Conservation (phyloP, 2,888 invertebrate genomes). For the Sepioteuthis lessoniana region DNA sequence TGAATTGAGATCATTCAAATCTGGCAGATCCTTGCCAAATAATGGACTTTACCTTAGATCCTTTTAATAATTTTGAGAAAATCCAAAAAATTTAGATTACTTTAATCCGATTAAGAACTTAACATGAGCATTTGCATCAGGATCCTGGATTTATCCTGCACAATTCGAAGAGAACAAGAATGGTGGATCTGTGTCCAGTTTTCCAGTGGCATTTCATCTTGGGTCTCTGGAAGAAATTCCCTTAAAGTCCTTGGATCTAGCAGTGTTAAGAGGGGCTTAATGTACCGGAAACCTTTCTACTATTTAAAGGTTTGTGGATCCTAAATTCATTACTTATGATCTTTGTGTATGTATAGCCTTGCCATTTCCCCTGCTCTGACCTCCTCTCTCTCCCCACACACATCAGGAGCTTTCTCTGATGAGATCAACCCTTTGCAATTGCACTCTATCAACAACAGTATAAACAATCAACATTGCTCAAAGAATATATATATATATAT, state of each 20-base stretch:
- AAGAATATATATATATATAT: neutral
- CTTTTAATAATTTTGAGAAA: too few relatives aligned
- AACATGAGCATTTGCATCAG: neutral
- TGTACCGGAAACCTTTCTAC: slow-evolving; percentile 4
- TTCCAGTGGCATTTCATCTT: neutral
- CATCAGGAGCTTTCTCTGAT: neutral
- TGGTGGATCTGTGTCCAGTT: slow-evolving; percentile 8
- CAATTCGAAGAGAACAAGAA: neutral
- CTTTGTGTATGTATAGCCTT: neutral
- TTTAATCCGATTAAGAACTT: too few relatives aligned
- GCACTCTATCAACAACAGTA: neutral
- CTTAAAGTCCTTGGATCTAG: neutral
- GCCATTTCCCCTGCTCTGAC: neutral
- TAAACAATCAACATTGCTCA: neutral
- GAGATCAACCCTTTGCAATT: neutral
- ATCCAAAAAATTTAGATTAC: too few relatives aligned
- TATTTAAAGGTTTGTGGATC: slow-evolving; percentile 20
- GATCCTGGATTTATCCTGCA: neutral
- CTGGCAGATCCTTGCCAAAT: too few relatives aligned
- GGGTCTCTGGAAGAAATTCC: neutral
- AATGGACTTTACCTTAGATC: too few relatives aligned
- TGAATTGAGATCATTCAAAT: too few relatives aligned
- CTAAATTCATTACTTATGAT: neutral
- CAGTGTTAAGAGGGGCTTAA: neutral
- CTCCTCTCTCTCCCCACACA: too few relatives aligned